phyloP scores from a whole-genome alignment of 2,888 invertebrate genomes.

The Automeris io region DNA sequence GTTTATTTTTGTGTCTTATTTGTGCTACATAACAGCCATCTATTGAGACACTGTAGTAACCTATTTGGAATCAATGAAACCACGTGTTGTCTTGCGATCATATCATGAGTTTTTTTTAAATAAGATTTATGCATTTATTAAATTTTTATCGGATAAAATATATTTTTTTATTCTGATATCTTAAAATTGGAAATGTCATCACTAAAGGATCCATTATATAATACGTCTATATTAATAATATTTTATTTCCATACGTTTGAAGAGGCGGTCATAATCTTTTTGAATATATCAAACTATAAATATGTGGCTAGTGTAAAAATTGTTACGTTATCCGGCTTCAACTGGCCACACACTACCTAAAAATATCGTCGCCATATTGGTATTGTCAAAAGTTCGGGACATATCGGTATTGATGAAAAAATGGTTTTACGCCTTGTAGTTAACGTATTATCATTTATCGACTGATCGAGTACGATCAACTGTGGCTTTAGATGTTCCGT shows the following conservation, averaged over 20 bases:
- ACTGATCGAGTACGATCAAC: constrained; percentile 52
- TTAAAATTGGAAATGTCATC: too few species aligned
- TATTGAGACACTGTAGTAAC: too few species aligned
- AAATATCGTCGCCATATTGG: constrained; percentile 78
- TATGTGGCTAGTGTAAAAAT: constrained; percentile 45
- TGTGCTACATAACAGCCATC: too few species aligned
- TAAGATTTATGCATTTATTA: too few species aligned
- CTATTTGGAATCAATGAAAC: too few species aligned
- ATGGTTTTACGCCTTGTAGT: constrained; percentile 62
- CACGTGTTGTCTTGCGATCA: too few species aligned
- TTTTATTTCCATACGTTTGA: not conserved
- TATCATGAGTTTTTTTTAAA: too few species aligned
- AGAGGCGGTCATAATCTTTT: constrained; percentile 5
- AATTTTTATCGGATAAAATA: too few species aligned
- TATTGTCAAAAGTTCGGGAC: constrained; percentile 73
- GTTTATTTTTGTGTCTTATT: too few species aligned
- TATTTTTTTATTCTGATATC: too few species aligned
- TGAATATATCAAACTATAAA: not conserved
- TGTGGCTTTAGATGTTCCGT: constrained; percentile 71
- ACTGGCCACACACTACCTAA: constrained; percentile 72
- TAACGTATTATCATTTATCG: constrained; percentile 46
- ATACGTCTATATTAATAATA: constrained; percentile 15
- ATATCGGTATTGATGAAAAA: constrained; percentile 65
- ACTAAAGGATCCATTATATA: too few species aligned
- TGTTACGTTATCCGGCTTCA: constrained; percentile 43